Conservation (phyloP, 2,888 invertebrate species). For the Apotomis turbidana region DNA sequence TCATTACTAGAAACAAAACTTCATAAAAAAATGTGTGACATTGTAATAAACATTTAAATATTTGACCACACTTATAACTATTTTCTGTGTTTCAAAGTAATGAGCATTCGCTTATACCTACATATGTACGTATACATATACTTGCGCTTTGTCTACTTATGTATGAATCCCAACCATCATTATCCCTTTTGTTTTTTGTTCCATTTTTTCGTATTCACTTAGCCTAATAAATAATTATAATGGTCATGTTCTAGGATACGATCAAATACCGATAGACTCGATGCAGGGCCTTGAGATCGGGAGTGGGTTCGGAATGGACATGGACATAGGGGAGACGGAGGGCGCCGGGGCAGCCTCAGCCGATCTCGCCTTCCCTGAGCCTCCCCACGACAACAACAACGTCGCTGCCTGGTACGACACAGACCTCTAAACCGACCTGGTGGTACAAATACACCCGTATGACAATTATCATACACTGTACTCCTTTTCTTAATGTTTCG, state of each 20-base stretch:
- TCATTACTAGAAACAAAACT: neutral
- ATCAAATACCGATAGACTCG: constrained; percentile 98
- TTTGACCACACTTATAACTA: too few relatives aligned
- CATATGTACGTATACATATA: too few relatives aligned
- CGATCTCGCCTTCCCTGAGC: constrained; percentile 90
- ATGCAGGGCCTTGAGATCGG: constrained; percentile 98
- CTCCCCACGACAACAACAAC: constrained; percentile 95
- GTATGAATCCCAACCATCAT: too few relatives aligned
- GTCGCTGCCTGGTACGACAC: constrained; percentile 99
- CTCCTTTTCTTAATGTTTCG: neutral
- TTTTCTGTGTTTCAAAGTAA: too few relatives aligned
- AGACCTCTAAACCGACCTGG: constrained; percentile 87
- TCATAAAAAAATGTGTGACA: too few relatives aligned
- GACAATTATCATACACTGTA: neutral
- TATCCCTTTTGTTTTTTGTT: neutral
- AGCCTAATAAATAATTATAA: neutral
- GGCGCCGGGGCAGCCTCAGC: constrained; percentile 91
- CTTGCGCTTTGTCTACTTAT: too few relatives aligned
- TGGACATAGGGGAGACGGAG: constrained; percentile 95
- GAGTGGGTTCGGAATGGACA: constrained; percentile 94
- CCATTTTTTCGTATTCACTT: too few relatives aligned
- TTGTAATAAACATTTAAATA: too few relatives aligned
- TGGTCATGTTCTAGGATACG: constrained; percentile 89
- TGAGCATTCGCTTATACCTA: too few relatives aligned
- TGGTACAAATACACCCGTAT: neutral